A percentile compares a stretch with the other conserved stretches of the same genome.
Evolutionary conservation across 2,888 invertebrate species (phyloP).

Genomic region (Nomada hirtipes): DNA sequence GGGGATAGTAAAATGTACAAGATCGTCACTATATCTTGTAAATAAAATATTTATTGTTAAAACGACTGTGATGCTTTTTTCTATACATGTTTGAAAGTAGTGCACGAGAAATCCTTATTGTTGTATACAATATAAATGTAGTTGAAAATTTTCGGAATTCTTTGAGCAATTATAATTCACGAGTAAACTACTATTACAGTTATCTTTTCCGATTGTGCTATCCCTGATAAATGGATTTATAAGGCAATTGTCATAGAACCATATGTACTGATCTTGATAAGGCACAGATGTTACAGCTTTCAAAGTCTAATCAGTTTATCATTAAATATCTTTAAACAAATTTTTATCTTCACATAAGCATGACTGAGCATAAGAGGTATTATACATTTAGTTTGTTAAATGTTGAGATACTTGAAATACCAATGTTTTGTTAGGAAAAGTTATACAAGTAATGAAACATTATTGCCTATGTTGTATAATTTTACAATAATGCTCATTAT

Average conservation of each 20-base stretch:
- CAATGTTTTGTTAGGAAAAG: neutral
- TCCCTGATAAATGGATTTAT: conserved; percentile 44
- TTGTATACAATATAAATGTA: conserved; percentile 1
- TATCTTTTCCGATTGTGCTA: conserved; percentile 24
- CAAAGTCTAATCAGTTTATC: conserved; percentile 10
- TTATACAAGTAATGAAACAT: neutral
- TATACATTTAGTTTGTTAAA: conserved; percentile 1
- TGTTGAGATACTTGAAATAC: conserved; percentile 6
- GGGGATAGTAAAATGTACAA: conserved; percentile 44
- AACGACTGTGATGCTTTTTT: conserved; percentile 46
- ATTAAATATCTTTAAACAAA: neutral
- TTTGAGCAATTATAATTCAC: conserved; percentile 3
- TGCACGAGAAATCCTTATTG: conserved; percentile 7
- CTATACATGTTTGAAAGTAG: conserved; percentile 34
- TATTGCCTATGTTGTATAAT: neutral
- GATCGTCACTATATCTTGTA: conserved; percentile 65
- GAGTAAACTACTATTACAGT: conserved; percentile 25
- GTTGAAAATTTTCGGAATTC: neutral
- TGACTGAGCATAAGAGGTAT: neutral
- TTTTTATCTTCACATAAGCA: neutral
- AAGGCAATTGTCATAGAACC: conserved; percentile 35
- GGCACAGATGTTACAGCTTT: conserved; percentile 63
- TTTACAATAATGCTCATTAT: neutral
- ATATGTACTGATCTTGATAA: conserved; percentile 50
- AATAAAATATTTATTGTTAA: conserved; percentile 80